Percentiles rank a stretch among this genome's conserved stretches.
phyloP scores from a whole-genome alignment of 1,140 invertebrate genomes.

The Nebria ingens region DNA sequence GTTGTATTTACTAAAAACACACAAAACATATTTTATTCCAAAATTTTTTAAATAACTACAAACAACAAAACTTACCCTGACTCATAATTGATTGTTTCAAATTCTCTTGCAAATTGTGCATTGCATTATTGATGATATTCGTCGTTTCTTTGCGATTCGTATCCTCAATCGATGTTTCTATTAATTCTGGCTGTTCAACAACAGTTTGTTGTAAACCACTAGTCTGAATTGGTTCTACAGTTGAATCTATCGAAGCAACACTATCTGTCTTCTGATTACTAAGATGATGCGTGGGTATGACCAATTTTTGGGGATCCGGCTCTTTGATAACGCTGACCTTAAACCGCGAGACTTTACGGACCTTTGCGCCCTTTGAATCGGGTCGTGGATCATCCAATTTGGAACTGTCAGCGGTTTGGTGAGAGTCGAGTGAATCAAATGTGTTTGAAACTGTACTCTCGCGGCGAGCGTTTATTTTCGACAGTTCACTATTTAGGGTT shows the following conservation, averaged over 20 bases:
- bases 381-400: conserved; percentile 3
- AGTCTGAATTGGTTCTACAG: too few species aligned
- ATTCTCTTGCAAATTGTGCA: not conserved
- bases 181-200: not conserved
- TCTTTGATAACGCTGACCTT: conserved; percentile 33
- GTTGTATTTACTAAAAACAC: too few species aligned
- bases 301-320: conserved; percentile 27
- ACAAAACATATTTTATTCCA: too few species aligned
- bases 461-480: conserved; percentile 21
- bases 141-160: not conserved
- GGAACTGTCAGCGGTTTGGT: not conserved
- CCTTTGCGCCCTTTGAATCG: not conserved
- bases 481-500: conserved; percentile 23
- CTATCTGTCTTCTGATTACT: not conserved
- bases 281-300: conserved; percentile 11
- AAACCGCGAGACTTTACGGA: conserved; percentile 24
- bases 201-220: too few species aligned
- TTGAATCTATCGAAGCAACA: not conserved
- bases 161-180: not conserved
- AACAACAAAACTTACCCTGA: not conserved
- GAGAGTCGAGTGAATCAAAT: not conserved
- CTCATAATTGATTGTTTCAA: not conserved
- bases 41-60: too few species aligned
- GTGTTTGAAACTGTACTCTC: conserved; percentile 8
- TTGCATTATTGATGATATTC: not conserved